Percentiles rank a stretch among this genome's conserved stretches.
Evolutionary conservation across 53 echinoderm and acorn worm species (phyloP).

Genomic region (Stichopus horrens): DNA sequence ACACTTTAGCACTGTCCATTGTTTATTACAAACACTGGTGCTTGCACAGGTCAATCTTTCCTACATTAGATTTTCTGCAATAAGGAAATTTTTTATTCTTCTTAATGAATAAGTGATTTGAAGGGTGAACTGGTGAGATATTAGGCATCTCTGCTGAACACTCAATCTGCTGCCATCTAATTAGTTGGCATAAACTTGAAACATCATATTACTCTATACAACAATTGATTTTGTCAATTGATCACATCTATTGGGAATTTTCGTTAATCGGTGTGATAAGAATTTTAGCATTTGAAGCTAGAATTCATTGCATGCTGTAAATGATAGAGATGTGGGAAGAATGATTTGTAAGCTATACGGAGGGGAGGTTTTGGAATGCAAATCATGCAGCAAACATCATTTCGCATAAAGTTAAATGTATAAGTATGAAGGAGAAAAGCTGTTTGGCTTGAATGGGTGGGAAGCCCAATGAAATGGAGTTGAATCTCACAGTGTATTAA

Average conservation of each 20-base stretch:
- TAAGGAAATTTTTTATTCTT: background rate
- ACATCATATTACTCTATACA: background rate
- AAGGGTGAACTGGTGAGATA: background rate
- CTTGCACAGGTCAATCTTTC: constrained; percentile 24
- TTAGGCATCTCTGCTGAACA: background rate
- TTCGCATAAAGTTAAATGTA: too few species aligned
- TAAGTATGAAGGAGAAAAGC: too few species aligned
- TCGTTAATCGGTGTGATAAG: background rate
- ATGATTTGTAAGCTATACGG: too few species aligned
- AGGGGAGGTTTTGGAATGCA: too few species aligned
- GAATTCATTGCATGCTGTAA: too few species aligned
- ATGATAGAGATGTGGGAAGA: too few species aligned
- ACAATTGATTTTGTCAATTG: background rate
- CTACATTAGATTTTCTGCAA: background rate
- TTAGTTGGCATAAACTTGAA: constrained; percentile 7
- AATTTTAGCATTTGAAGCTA: too few species aligned
- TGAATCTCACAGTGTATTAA: too few species aligned
- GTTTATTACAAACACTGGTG: background rate
- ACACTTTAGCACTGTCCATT: background rate
- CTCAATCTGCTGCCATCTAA: background rate
- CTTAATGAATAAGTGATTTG: background rate
- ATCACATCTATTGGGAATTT: background rate
- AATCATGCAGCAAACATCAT: too few species aligned
- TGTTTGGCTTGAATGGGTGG: too few species aligned
- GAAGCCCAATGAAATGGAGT: too few species aligned